Evolutionary conservation across 1,140 invertebrate species (phyloP), one percentile per base, ranked within the genome.

Genomic region (Manduca sexta): DNA sequence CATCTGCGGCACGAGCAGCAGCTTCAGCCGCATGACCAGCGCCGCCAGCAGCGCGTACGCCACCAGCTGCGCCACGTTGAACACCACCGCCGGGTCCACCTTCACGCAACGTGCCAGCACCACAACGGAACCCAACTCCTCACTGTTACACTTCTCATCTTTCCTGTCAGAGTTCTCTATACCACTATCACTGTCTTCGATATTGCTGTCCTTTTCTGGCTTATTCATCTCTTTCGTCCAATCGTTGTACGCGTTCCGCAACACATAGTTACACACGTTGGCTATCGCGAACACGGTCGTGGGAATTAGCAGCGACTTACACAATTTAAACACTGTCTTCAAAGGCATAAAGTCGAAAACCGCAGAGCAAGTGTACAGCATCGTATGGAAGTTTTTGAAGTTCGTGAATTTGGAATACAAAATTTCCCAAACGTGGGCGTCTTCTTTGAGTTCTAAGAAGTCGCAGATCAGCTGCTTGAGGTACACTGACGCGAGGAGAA

Each of bases 341-440:
- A 86, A 80, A 1, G 88, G 90, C n/a, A 96, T 66, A 69, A 95
- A 95, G 60, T 95, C 93, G 81, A 96, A 96, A 64, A 95, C 94
- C 1, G 89, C 85, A 1, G 93, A 91, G 83, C 95, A 97, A 0
- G 93, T 95, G 58, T 97, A 97, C 8, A 97, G 80, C 64, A 93
- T 77, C 0, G 94, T 95, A 66, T 96, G 93, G 65, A 96, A 96
- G 59, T 91, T 92, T 64, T 90, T 90, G 69, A 91, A 95, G 58
- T 88, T 79, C 0, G 89, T 90, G 34, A 97, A 90, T 77, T 96
- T 96, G 1, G 94, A 90, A 45, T 81, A 87, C 0, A 96, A 77
- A 34, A 97, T 89, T 56, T 95, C 92, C 66, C 91, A 91, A 34
- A 96, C 90, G 65, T 97, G 94, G 17, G 88, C 87, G 86, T 94